Conservation (phyloP, 1,140 invertebrate species). For the Heterodera carotae region DNA sequence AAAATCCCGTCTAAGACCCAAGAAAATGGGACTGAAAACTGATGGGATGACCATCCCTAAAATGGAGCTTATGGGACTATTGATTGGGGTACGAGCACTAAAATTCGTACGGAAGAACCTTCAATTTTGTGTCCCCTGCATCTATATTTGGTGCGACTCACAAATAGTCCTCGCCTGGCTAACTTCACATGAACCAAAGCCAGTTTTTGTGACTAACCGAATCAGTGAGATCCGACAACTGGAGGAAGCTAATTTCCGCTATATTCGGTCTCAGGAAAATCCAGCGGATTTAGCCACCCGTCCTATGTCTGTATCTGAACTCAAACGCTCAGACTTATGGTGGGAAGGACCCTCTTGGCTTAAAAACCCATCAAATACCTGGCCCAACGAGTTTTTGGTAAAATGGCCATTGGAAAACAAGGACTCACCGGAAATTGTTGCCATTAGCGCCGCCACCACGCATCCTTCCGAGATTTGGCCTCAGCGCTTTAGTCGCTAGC, state of each 20-base stretch:
- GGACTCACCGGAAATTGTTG: background rate
- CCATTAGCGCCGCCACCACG: too few species aligned
- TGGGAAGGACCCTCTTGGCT: conserved; percentile 6
- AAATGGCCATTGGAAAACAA: background rate
- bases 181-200: background rate
- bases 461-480: too few species aligned
- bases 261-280: conserved; percentile 36
- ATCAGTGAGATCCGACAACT: background rate
- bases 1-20: background rate
- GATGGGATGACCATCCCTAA: conserved; percentile 3
- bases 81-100: background rate
- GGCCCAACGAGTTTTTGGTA: background rate
- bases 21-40: conserved; percentile 4
- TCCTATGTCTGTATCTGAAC: background rate
- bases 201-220: background rate
- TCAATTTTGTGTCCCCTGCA: background rate
- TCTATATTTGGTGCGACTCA: background rate
- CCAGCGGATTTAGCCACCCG: conserved; percentile 26
- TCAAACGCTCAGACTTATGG: conserved; percentile 1
- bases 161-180: conserved; percentile 1
- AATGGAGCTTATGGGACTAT: background rate
- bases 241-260: conserved; percentile 22
- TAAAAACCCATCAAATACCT: background rate
- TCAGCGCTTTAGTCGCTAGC: background rate
- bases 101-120: background rate